Percentiles rank a stretch among this genome's conserved stretches.
phyloP scores from a whole-genome alignment of 2,888 invertebrate species.

The Blera fallax region DNA sequence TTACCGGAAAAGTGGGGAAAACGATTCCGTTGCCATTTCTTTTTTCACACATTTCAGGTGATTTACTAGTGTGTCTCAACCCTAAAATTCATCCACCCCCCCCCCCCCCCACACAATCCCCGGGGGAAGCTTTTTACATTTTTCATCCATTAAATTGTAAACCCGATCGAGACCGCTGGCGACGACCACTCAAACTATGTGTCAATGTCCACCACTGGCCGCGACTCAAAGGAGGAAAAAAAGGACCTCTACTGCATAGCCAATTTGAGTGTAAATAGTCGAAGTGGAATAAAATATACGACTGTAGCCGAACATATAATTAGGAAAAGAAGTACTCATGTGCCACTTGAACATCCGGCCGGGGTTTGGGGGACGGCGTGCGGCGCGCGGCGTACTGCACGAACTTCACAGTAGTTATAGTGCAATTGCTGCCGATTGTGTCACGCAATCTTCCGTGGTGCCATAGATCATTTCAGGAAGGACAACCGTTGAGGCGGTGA shows the following conservation, averaged over 20 bases:
- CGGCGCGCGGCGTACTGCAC: constrained; percentile 10
- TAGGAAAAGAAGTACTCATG: constrained; percentile 70
- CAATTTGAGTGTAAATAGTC: constrained; percentile 53
- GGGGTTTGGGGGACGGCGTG: not conserved
- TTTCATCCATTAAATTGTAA: constrained; percentile 62
- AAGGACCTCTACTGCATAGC: constrained; percentile 23
- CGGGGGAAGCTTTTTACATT: constrained; percentile 63
- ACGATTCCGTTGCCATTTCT: constrained; percentile 56
- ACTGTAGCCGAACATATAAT: constrained; percentile 67
- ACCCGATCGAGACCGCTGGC: constrained; percentile 34
- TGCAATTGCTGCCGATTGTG: constrained; percentile 64
- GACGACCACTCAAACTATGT: constrained; percentile 29
- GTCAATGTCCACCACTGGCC: constrained; percentile 33
- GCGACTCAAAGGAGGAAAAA: constrained; percentile 1
- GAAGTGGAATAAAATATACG: constrained; percentile 53
- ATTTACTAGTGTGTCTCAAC: constrained; percentile 33
- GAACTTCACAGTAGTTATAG: constrained; percentile 34
- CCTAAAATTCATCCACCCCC: too few relatives aligned
- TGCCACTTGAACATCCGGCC: constrained; percentile 72
- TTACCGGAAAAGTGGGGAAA: constrained; percentile 51
- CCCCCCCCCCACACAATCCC: not conserved
- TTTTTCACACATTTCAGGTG: constrained; percentile 58
- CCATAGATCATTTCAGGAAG: constrained; percentile 63
- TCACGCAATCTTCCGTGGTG: constrained; percentile 67
- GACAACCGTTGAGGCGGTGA: constrained; percentile 14